A percentile compares a stretch with the other conserved stretches of the same genome.
Evolutionary conservation across 2,888 invertebrate genomes (phyloP).

Genomic region (Eledone cirrhosa): DNA sequence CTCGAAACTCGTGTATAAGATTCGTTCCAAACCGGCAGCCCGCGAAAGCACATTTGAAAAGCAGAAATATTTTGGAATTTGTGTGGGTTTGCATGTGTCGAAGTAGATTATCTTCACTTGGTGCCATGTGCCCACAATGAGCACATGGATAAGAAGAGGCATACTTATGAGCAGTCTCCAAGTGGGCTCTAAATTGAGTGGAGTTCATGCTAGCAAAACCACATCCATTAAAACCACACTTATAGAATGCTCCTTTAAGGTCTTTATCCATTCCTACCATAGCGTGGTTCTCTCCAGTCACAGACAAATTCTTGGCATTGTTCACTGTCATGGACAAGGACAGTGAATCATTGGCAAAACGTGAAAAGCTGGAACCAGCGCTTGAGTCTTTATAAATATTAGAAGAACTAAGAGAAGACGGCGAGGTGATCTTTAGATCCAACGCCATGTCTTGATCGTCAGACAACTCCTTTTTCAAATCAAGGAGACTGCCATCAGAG

Average conservation of each 20-base stretch:
- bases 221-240: slow-evolving; percentile 55
- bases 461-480: not conserved
- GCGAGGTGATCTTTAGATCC: slow-evolving; percentile 39
- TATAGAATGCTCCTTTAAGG: slow-evolving; percentile 41
- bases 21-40: slow-evolving; percentile 55
- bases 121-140: slow-evolving; percentile 54
- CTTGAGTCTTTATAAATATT: not conserved
- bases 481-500: not conserved
- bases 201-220: slow-evolving; percentile 47
- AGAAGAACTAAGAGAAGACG: slow-evolving; percentile 35
- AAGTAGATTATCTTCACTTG: slow-evolving; percentile 49
- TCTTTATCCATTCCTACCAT: not conserved
- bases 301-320: not conserved
- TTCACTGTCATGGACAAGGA: not conserved
- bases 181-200: slow-evolving; percentile 47
- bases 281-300: not conserved
- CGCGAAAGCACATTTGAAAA: slow-evolving; percentile 51
- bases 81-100: slow-evolving; percentile 53
- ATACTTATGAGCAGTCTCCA: slow-evolving; percentile 42
- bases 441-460: slow-evolving; percentile 23
- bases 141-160: slow-evolving; percentile 49
- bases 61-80: slow-evolving; percentile 44
- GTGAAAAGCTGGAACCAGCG: not conserved
- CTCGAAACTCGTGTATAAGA: slow-evolving; percentile 45
- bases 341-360: not conserved